Base-by-base conservation (phyloP, 1,140 invertebrate genomes). In the Dermatophagoides farinae region DNA sequence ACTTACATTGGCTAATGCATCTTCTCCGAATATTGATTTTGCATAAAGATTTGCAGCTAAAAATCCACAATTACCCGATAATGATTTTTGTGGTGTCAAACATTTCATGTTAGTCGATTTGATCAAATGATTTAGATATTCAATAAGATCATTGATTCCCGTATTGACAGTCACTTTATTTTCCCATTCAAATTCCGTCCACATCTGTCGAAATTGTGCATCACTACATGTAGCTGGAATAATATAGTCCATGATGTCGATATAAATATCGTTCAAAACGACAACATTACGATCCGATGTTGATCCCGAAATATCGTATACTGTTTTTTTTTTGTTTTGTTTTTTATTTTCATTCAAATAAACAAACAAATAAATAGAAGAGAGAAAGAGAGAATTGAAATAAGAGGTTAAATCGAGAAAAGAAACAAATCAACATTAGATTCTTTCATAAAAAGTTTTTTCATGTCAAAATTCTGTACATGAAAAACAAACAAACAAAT, bases 161-260 rank as follows among this genome's bases (percentile, higher is more conserved):
- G 96, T 98, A 70, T 91, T 90, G 0, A 99, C 93, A 0, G 90
- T 87, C 11, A 97, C 89, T 79, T 98, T 98, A 75, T 99, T 99
- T 76, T 99, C 96, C 96, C 96, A 99, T 74, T 99, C 96, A 76
- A 99, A 99, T 76, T 97, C 92, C 1, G 90, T 86, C 96, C 96
- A 99, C 95, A 99, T 99, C 73, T 88, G 82, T 16, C 95, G 74
- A 76, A 98, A 99, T 74, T 98, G 92, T 0, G 82, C 80, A 71
- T 98, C 93, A 37, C 82, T 91, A 72, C 92, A 97, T 25, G 78
- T 75, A 1, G 91, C 91, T n/a, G 96, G 95, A 41, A 97, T 84
- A 68, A 99, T 99, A 73, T 98, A 99, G 76, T 99, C 96, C 88
- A 99, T 97, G 63, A 99, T 98, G 74, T 99, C 95, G 70, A 98